Percentiles rank a stretch among this genome's conserved stretches.
These are phyloP conservation scores for Drosophila glabriapex DNA, from an alignment of 2,888 invertebrate genomes.

Conservation along the genomic window DNA sequence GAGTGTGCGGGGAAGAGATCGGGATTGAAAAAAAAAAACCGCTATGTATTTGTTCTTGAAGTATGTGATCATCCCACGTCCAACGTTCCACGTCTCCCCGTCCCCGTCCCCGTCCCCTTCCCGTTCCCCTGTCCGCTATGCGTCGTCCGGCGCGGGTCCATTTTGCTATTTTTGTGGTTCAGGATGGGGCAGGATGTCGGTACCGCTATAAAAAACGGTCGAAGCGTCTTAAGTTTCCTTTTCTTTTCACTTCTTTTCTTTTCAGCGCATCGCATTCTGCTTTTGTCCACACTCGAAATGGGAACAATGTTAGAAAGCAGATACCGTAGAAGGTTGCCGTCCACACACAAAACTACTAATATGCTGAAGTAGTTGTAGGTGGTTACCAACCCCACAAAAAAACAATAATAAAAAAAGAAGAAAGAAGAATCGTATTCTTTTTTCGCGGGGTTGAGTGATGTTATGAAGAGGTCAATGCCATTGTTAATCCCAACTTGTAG, in stretches of 20 bases:
- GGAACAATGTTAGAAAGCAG: conserved; percentile 63
- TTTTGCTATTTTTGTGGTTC: conserved; percentile 51
- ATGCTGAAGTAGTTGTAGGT: conserved; percentile 24
- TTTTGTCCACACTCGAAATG: conserved; percentile 50
- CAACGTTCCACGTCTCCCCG: not conserved
- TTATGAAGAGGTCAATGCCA: conserved; percentile 36
- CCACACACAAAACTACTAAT: conserved; percentile 17
- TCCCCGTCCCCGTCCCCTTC: not conserved
- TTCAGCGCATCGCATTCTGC: conserved; percentile 35
- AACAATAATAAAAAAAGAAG: not conserved
- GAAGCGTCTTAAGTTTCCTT: conserved; percentile 78
- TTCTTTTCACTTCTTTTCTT: conserved; percentile 32
- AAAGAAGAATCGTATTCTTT: not conserved
- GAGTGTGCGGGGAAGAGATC: conserved; percentile 8
- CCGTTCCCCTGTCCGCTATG: not conserved
- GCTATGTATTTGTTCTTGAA: conserved; percentile 76
- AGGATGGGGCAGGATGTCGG: conserved; percentile 77
- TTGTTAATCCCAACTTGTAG: conserved; percentile 2
- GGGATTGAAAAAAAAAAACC: conserved; percentile 54
- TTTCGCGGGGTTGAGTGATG: not conserved
- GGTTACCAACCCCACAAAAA: conserved; percentile 42
- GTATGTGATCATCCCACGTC: conserved; percentile 67
- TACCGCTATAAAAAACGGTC: conserved; percentile 79
- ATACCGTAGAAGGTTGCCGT: conserved; percentile 62
- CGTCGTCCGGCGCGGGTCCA: conserved; percentile 64